A percentile compares a stretch with the other conserved stretches of the same genome.
Conservation (phyloP, 2,113 vertebrate species). For the Riparia riparia region DNA sequence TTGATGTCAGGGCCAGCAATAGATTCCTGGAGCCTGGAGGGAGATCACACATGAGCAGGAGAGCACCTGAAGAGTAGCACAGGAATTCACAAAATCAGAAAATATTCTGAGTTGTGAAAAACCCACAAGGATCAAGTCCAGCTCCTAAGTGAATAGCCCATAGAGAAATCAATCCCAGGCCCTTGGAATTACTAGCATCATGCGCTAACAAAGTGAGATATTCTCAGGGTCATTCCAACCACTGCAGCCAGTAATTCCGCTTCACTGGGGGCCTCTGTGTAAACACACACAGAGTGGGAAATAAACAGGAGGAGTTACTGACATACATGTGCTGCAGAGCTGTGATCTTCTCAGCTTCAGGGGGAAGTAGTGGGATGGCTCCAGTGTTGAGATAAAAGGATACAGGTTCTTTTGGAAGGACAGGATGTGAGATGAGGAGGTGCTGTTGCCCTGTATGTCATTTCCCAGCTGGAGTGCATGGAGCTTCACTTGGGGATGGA, state of each 20-base stretch:
- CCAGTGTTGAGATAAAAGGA: background rate
- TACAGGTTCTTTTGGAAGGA: background rate
- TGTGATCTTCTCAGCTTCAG: background rate
- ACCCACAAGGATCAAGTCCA: background rate
- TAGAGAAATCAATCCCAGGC: background rate
- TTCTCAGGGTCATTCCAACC: background rate
- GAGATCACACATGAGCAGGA: background rate
- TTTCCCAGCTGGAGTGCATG: background rate
- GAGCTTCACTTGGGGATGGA: background rate
- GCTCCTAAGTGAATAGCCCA: background rate
- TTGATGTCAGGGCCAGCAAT: background rate
- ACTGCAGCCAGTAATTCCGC: background rate
- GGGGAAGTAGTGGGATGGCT: background rate
- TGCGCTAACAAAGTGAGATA: background rate
- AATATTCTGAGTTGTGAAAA: background rate
- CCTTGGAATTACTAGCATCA: background rate
- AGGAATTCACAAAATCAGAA: background rate
- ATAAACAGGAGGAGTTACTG: background rate
- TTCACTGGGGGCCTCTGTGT: background rate
- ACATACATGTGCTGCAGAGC: background rate
- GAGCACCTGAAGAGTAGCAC: background rate
- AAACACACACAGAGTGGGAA: background rate
- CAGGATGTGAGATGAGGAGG: accelerated
- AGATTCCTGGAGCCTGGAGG: background rate
- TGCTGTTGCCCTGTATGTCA: background rate